Conservation (phyloP, 2,113 vertebrate genomes). For the Callopanchax toddi region DNA sequence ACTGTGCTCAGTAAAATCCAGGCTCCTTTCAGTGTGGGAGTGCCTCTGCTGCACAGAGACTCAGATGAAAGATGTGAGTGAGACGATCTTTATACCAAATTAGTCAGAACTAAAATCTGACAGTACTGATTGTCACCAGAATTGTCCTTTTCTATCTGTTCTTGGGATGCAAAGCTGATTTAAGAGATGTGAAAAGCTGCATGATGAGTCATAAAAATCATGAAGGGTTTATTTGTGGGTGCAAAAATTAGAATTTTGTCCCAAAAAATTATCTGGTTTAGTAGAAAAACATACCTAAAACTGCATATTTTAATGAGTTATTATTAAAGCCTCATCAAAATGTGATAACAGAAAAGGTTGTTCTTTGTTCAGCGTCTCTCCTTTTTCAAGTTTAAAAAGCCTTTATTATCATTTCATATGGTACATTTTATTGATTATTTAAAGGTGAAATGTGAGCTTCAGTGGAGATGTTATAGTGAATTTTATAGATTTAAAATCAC, state of each 20-base stretch:
- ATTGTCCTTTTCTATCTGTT: constrained; percentile 9
- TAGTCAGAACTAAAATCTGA: constrained; percentile 46
- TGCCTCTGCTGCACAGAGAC: constrained; percentile 66
- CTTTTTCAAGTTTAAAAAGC: too few relatives aligned
- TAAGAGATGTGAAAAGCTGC: constrained; percentile 6
- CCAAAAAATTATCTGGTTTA: too few relatives aligned
- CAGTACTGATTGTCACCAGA: constrained; percentile 35
- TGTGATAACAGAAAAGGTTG: too few relatives aligned
- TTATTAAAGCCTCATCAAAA: too few relatives aligned
- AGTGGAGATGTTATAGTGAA: too few relatives aligned
- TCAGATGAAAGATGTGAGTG: constrained; percentile 54
- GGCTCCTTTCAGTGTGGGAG: constrained; percentile 71
- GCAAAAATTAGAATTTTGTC: not conserved
- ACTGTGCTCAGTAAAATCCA: constrained; percentile 72
- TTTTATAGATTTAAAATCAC: too few relatives aligned
- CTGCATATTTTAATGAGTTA: too few relatives aligned
- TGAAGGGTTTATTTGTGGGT: not conserved
- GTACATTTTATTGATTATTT: too few relatives aligned
- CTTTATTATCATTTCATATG: too few relatives aligned
- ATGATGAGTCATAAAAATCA: constrained; percentile 6
- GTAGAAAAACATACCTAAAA: too few relatives aligned
- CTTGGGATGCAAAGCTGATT: not conserved
- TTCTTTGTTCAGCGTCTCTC: too few relatives aligned
- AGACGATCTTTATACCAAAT: constrained; percentile 64
- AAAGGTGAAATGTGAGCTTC: too few relatives aligned